Evolutionary conservation across 2,797 vertebrate species (phyloP).

Genomic region (Melanotaenia boesemani): DNA sequence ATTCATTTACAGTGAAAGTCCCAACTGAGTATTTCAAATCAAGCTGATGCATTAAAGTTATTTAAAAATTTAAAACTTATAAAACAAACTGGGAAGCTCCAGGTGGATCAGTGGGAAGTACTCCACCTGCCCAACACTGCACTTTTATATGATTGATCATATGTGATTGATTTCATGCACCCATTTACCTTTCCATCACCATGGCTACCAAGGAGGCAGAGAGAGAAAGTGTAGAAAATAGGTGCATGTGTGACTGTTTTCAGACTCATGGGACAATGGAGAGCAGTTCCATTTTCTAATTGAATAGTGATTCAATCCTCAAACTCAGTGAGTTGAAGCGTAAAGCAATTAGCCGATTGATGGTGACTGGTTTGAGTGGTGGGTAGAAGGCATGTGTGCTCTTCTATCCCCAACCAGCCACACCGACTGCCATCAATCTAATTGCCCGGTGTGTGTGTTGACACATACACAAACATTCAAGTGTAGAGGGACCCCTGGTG

Average conservation of each 20-base stretch:
- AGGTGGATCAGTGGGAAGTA: neutral
- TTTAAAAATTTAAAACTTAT: neutral
- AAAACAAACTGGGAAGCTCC: neutral
- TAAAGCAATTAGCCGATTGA: constrained; percentile 73
- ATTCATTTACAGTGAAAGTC: neutral
- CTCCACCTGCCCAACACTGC: neutral
- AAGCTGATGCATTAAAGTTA: neutral
- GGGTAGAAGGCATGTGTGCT: neutral
- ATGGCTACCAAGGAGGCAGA: constrained; percentile 30
- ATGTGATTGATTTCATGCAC: constrained; percentile 34
- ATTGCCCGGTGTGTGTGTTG: constrained; percentile 51
- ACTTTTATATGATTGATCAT: constrained; percentile 51
- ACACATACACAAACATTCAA: constrained; percentile 26
- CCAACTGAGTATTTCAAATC: neutral
- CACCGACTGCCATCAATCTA: constrained; percentile 69
- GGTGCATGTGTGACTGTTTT: constrained; percentile 1
- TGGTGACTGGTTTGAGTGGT: constrained; percentile 38
- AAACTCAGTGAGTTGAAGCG: constrained; percentile 59
- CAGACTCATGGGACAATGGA: constrained; percentile 32
- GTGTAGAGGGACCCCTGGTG: constrained; percentile 41
- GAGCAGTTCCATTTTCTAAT: constrained; percentile 67
- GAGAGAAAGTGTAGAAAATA: constrained; percentile 3
- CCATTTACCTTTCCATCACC: constrained; percentile 56
- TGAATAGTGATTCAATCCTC: constrained; percentile 68
- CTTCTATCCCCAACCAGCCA: constrained; percentile 31